Conservation (phyloP, 2,888 invertebrate genomes). For the Chalcosyrphus nemorum region DNA sequence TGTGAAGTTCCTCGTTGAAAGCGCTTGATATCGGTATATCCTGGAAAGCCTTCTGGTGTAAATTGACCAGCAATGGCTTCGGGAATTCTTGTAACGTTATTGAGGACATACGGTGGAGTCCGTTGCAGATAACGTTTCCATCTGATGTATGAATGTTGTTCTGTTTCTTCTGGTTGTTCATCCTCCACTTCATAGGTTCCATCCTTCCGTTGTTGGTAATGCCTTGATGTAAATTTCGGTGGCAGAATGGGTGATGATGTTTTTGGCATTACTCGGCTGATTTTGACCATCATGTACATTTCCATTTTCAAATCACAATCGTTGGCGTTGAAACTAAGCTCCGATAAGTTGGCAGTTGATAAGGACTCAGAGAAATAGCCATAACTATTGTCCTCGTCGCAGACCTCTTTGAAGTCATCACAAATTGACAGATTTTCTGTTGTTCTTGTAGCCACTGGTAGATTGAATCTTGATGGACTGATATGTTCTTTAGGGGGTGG, state of each 20-base stretch:
- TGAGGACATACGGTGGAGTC: slow-evolving; percentile 77
- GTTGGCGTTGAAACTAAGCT: slow-evolving; percentile 38
- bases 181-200: too few relatives aligned
- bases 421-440: slow-evolving; percentile 75
- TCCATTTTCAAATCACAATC: slow-evolving; percentile 79
- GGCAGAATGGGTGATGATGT: slow-evolving; percentile 78
- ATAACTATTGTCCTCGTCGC: slow-evolving; percentile 67
- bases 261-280: slow-evolving; percentile 77
- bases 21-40: slow-evolving; percentile 74
- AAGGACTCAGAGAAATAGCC: slow-evolving; percentile 74
- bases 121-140: slow-evolving; percentile 77
- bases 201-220: slow-evolving; percentile 71
- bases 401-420: slow-evolving; percentile 76
- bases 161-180: background rate
- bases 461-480: too few relatives aligned
- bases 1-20: background rate
- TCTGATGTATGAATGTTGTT: slow-evolving; percentile 76
- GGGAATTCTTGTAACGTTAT: slow-evolving; percentile 77
- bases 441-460: slow-evolving; percentile 24
- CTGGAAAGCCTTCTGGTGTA: slow-evolving; percentile 77
- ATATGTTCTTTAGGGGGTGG: too few relatives aligned
- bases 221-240: slow-evolving; percentile 77
- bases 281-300: slow-evolving; percentile 79
- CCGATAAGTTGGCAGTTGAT: slow-evolving; percentile 51
- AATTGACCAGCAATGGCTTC: slow-evolving; percentile 79